Evolutionary conservation across 2,888 invertebrate genomes (phyloP), one percentile per base, ranked within the genome.

Genomic region (Andrena bicolor): DNA sequence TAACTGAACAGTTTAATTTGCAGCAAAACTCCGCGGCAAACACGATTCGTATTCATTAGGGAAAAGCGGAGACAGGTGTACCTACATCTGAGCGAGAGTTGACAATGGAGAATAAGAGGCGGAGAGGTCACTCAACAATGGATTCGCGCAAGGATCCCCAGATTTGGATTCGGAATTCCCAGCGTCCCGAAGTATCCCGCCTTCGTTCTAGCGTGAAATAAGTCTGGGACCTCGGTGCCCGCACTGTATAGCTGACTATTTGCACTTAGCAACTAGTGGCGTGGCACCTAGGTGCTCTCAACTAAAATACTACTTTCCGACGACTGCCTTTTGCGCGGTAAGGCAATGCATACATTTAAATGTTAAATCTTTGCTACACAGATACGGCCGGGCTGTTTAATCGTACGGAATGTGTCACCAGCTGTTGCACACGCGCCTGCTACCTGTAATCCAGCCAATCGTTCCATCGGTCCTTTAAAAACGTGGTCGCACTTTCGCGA

Each of bases 181-280:
- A 85, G 72, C 58, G 87, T 87, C 82, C 77, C 85, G 82, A 89
- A 88, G 88, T 91, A 90, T 87, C 86, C 83, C 73, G 87, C 82
- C 85, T 87, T 91, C 92, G 89, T 86, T 91, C 88, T 88, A 88
- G 73, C 91, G 92, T 91, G 91, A 92, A 91, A 91, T 91, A 91
- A 91, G 90, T 90, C 90, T 87, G 90, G 88, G 90, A 89, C 87
- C 88, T 86, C 77, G 78, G 86, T 87, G 86, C 86, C 86, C 86
- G 85, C 79, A 76, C 81, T 83, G 81, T 83, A 74, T 77, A 41
- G 41, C 88, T 85, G 91, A 91, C 90, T 91, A 92, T 92, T 91
- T 92, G 91, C 91, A 91, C 90, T 90, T 90, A 89, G 90, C 91
- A 91, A 91, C 91, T 91, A 90, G 90, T 91, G 90, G 90, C 88